phyloP scores from a whole-genome alignment of 2,113 vertebrate genomes.

The Lophura nycthemera region DNA sequence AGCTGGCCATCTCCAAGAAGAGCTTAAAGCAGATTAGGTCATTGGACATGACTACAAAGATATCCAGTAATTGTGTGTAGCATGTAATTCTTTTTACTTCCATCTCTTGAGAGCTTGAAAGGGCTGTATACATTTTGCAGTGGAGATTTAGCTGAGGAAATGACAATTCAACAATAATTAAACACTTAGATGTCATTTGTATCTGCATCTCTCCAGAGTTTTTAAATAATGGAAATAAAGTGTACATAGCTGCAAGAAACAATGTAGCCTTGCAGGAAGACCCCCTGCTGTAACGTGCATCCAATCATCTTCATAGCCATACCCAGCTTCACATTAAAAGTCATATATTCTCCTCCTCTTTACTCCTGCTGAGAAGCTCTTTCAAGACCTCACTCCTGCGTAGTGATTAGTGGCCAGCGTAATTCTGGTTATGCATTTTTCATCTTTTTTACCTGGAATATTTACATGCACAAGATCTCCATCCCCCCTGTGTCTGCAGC shows the following conservation, averaged over 20 bases:
- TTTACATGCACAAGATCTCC: neutral
- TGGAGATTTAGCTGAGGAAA: slow-evolving; percentile 7
- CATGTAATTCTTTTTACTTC: neutral
- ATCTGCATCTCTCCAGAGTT: neutral
- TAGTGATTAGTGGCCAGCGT: neutral
- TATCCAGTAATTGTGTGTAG: neutral
- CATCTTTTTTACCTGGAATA: neutral
- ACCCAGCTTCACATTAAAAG: neutral
- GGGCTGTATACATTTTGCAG: neutral
- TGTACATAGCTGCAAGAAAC: neutral
- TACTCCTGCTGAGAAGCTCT: neutral
- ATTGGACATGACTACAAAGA: neutral
- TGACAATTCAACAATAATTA: slow-evolving; percentile 12
- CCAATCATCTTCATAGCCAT: neutral
- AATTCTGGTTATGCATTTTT: neutral
- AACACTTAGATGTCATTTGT: neutral
- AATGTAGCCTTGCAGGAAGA: neutral
- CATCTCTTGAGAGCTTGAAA: neutral
- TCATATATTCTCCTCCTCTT: neutral
- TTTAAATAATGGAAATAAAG: neutral
- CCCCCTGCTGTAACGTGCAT: neutral
- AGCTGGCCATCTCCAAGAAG: neutral
- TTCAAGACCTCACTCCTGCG: neutral
- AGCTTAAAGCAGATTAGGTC: neutral
- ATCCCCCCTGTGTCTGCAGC: neutral